These are phyloP conservation scores for Myotis davidii DNA, from an alignment of 2,113 vertebrate genomes.

Conservation along the genomic window DNA sequence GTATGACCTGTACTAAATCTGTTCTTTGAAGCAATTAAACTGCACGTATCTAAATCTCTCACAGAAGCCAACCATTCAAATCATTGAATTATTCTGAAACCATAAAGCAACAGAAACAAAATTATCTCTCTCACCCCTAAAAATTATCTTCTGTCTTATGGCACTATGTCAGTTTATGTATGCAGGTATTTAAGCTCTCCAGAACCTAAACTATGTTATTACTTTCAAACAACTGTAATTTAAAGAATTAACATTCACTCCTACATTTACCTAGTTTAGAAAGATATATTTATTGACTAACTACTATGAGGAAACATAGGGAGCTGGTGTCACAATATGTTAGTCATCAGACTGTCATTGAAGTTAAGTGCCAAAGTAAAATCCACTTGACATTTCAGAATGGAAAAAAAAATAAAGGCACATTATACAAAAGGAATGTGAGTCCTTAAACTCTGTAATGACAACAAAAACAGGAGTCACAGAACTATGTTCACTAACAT, in stretches of 20 bases:
- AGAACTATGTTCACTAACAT: constrained; percentile 51
- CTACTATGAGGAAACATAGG: constrained; percentile 46
- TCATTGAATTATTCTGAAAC: constrained; percentile 24
- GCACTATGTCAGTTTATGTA: background rate
- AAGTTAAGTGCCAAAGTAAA: constrained; percentile 53
- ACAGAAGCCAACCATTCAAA: constrained; percentile 29
- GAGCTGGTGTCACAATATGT: background rate
- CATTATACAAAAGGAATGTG: constrained; percentile 56
- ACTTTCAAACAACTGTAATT: constrained; percentile 63
- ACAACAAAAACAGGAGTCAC: constrained; percentile 30
- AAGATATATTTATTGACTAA: constrained; percentile 61
- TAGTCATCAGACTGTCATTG: constrained; percentile 48
- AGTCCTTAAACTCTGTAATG: constrained; percentile 36
- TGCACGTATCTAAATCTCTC: background rate
- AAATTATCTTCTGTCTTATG: constrained; percentile 11
- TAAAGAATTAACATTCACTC: constrained; percentile 57
- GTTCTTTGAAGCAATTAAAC: constrained; percentile 15
- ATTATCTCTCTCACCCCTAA: background rate
- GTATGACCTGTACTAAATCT: constrained; percentile 2
- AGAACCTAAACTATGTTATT: constrained; percentile 40
- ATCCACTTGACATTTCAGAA: constrained; percentile 67
- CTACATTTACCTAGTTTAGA: constrained; percentile 25
- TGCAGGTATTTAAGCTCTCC: constrained; percentile 47
- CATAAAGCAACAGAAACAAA: constrained; percentile 60
- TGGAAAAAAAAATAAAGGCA: constrained; percentile 54